Evolutionary conservation across 2,797 vertebrate genomes (phyloP).

Genomic region (Premnoplex brunnescens): DNA sequence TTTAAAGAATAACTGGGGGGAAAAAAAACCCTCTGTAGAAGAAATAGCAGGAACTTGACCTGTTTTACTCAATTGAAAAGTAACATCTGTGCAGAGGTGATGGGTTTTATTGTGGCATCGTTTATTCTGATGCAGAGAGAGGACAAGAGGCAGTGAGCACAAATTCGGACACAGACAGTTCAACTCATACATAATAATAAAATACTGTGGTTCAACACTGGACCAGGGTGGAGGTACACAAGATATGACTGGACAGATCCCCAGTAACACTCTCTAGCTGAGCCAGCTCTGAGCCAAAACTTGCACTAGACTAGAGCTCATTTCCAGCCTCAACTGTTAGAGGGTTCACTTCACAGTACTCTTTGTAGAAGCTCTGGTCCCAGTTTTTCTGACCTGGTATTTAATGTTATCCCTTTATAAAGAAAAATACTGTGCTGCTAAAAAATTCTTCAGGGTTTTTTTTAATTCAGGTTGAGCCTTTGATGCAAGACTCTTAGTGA

Average conservation of each 20-base stretch:
- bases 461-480: background rate
- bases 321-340: background rate
- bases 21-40: background rate
- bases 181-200: background rate
- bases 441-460: fast-evolving
- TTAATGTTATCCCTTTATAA: background rate
- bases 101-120: background rate
- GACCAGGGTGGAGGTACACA: background rate
- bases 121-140: background rate
- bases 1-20: background rate
- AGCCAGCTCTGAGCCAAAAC: background rate
- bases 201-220: background rate
- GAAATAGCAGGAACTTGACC: background rate
- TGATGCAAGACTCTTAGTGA: background rate
- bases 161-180: background rate
- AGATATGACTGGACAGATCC: background rate
- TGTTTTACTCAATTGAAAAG: background rate
- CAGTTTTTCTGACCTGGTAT: background rate
- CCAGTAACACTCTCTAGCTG: fast-evolving
- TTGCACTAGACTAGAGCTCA: background rate
- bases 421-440: background rate
- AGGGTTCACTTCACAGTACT: background rate
- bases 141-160: background rate
- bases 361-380: background rate
- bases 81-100: background rate